Evolutionary conservation across 2,113 vertebrate species (phyloP), one percentile per base, ranked within the genome.

Genomic region (Notiomystis cincta): DNA sequence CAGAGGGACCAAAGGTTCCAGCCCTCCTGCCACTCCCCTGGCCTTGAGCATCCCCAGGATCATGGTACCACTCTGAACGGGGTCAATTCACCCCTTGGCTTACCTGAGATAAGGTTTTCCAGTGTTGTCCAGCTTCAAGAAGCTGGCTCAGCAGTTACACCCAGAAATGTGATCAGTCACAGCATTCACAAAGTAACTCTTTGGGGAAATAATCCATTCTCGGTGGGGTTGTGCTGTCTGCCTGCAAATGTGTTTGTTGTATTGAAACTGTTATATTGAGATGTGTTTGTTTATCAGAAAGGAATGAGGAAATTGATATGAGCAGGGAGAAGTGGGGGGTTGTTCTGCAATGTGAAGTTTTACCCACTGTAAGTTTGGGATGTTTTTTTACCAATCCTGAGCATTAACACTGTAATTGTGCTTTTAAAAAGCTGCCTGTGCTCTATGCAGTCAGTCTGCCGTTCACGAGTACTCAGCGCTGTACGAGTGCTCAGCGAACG

Each of bases 351-450:
- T 9, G 31, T n/a, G 21, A 13, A 50, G 13, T 37, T 94, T 75
- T 75, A 31, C 31, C 65, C 53, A 12, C 38, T 48, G 10, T 18
- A 51, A 42, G 3, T 56, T 7, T 69, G 17, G 16, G 31, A 3
- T 4, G 4, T 35, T 54, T 81, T 45, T 62, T 37, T 51, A 38
- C 51, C 20, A n/a, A 3, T 56, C 85, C 77, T 66, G 24, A n/a
- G 7, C 2, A 0, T 37, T 53, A n/a, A 11, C 5, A 0, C 3
- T 2, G 2, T 33, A 15, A 35, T 78, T 78, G 23, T 82, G 28
- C 47, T 89, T 67, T 84, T 67, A 13, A 70, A 90, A 84, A 23
- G 57, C 53, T 60, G 6, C 3, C 0, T 38, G 25, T 56, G 30
- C 51, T 44, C 66, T 83, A 9, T 37, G 57, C 83, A 60, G 9